These are phyloP conservation scores for Meteorus sp. DNA, from an alignment of 1,140 invertebrate species.

Conservation along the genomic window DNA sequence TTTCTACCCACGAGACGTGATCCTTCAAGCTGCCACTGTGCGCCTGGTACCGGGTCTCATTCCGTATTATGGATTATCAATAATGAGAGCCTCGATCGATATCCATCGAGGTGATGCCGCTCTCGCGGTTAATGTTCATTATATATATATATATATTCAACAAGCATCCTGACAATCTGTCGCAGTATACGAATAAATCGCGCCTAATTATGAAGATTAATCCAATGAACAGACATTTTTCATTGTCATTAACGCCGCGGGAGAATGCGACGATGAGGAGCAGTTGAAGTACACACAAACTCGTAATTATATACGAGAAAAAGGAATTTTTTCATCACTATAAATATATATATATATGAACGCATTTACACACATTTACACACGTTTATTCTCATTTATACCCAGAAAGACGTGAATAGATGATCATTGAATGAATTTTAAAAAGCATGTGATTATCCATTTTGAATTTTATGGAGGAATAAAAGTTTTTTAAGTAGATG, in stretches of 20 bases:
- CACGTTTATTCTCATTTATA: neutral
- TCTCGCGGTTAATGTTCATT: conserved; percentile 13
- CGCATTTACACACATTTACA: no score
- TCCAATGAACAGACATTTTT: conserved; percentile 42
- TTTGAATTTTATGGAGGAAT: no score
- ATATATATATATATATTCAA: no score
- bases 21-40: conserved; percentile 51
- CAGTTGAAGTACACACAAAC: no score
- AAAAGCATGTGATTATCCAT: neutral
- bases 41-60: conserved; percentile 40
- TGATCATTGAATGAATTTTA: no score
- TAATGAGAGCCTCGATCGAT: conserved; percentile 48
- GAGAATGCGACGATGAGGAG: no score
- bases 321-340: no score
- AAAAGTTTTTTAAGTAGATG: no score
- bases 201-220: conserved; percentile 55
- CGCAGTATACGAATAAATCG: conserved; percentile 50
- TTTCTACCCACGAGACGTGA: conserved; percentile 28
- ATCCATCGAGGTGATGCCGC: conserved; percentile 32
- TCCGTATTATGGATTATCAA: conserved; percentile 58
- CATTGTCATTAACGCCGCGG: no score
- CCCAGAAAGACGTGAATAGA: neutral
- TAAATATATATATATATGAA: no score
- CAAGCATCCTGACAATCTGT: neutral
- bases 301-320: no score